Percentiles rank a stretch among this genome's conserved stretches.
phyloP scores from a whole-genome alignment of 2,113 vertebrate genomes.

The Sorex fumeus region DNA sequence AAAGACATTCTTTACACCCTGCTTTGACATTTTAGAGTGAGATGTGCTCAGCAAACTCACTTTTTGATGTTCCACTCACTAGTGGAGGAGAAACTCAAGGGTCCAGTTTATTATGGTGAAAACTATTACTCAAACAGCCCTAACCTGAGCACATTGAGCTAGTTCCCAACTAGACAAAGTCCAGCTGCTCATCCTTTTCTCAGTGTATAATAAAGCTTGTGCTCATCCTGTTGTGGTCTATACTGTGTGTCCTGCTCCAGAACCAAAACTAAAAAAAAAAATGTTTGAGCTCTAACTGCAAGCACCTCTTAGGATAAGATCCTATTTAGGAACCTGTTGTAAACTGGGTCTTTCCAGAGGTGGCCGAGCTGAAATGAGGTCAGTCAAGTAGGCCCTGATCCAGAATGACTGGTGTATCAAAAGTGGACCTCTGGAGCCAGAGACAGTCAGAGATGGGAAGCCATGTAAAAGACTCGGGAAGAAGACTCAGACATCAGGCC shows the following conservation, averaged over 20 bases:
- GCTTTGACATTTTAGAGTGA: slow-evolving; percentile 42
- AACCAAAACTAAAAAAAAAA: background rate
- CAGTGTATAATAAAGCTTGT: slow-evolving; percentile 12
- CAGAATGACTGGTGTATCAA: background rate
- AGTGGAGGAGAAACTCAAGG: background rate
- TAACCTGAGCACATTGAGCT: no score
- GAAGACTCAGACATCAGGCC: background rate
- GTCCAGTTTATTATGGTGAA: background rate
- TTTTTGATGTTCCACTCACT: background rate
- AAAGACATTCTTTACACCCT: slow-evolving; percentile 53
- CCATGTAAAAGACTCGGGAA: background rate
- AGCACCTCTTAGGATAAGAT: background rate
- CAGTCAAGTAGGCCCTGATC: background rate
- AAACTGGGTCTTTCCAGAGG: background rate
- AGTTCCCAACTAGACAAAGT: no score
- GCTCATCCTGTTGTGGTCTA: background rate
- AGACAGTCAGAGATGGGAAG: accelerated
- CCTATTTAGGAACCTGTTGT: background rate
- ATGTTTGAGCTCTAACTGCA: background rate
- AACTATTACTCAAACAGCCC: no score
- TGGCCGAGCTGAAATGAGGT: background rate
- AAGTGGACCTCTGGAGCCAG: background rate
- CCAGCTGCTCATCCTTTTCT: slow-evolving; percentile 51
- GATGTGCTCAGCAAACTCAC: slow-evolving; percentile 55
- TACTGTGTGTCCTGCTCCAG: background rate